Conservation (phyloP, 2,888 invertebrate genomes). For the Sesia bembeciformis region DNA sequence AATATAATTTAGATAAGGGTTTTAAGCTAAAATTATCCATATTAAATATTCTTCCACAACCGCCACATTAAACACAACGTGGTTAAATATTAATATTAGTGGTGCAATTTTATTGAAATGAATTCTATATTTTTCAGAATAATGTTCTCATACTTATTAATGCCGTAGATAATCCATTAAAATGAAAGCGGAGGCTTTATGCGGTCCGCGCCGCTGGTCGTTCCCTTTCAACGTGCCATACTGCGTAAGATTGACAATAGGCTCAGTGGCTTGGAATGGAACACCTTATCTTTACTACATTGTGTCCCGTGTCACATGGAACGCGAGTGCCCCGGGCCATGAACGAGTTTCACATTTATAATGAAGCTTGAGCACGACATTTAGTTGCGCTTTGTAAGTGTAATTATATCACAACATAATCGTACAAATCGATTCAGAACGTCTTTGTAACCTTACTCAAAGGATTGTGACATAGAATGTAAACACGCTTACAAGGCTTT, state of each 20-base stretch:
- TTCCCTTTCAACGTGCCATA: constrained; percentile 49
- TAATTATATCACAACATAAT: constrained; percentile 7
- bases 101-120: too few relatives aligned
- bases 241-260: constrained; percentile 68
- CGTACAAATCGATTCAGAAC: constrained; percentile 20
- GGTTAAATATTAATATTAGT: too few relatives aligned
- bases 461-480: neutral
- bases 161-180: neutral
- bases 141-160: too few relatives aligned
- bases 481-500: constrained; percentile 10
- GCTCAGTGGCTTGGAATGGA: constrained; percentile 63
- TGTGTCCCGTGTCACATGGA: constrained; percentile 66
- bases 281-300: constrained; percentile 67
- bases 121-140: too few relatives aligned
- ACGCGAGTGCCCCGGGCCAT: constrained; percentile 52
- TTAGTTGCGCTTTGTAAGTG: constrained; percentile 16
- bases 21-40: too few relatives aligned
- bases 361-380: constrained; percentile 43
- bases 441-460: neutral
- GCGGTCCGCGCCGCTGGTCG: constrained; percentile 2
- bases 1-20: too few relatives aligned
- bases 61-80: too few relatives aligned
- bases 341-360: constrained; percentile 59
- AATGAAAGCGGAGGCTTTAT: neutral
- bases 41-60: too few relatives aligned